Percentiles rank a stretch among this genome's conserved stretches.
Conservation (phyloP, 2,797 vertebrate genomes). For the Labroides dimidiatus region DNA sequence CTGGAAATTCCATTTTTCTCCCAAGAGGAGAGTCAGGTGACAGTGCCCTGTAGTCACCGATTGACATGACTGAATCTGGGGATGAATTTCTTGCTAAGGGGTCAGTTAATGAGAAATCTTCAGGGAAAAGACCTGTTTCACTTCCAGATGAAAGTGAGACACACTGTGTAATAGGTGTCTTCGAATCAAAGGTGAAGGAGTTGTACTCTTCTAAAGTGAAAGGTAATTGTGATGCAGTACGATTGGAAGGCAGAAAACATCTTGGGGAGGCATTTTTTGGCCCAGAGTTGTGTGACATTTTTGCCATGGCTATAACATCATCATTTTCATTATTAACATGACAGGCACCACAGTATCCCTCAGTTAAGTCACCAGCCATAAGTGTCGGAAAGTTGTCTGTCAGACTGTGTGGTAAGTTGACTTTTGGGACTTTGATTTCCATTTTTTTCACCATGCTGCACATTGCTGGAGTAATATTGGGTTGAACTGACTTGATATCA, state of each 20-base stretch:
- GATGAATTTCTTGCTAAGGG: slow-evolving; percentile 52
- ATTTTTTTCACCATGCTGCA: slow-evolving; percentile 52
- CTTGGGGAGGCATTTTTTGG: slow-evolving; percentile 14
- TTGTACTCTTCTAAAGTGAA: slow-evolving; percentile 26
- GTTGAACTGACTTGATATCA: slow-evolving; percentile 26
- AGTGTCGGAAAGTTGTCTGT: slow-evolving; percentile 1
- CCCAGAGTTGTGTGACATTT: slow-evolving; percentile 14
- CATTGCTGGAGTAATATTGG: slow-evolving; percentile 19
- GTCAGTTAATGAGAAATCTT: slow-evolving; percentile 40
- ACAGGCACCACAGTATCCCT: slow-evolving; percentile 15
- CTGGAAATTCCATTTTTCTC: slow-evolving; percentile 16
- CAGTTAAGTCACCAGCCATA: slow-evolving; percentile 71
- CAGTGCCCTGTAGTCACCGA: slow-evolving; percentile 68
- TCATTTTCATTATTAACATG: slow-evolving; percentile 37
- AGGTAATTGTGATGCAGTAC: slow-evolving; percentile 18
- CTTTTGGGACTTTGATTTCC: slow-evolving; percentile 9
- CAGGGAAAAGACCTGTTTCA: slow-evolving; percentile 32
- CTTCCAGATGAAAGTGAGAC: slow-evolving; percentile 26
- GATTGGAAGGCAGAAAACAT: slow-evolving; percentile 24
- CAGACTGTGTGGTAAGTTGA: slow-evolving; percentile 19
- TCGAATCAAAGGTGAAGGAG: slow-evolving; percentile 38
- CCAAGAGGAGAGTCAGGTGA: slow-evolving; percentile 66
- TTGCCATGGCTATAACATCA: slow-evolving; percentile 22
- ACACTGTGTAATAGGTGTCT: slow-evolving; percentile 25
- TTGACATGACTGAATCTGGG: slow-evolving; percentile 74